These are phyloP conservation scores for Quiscalus mexicanus DNA, from an alignment of 2,113 vertebrate genomes.

Conservation along the genomic window DNA sequence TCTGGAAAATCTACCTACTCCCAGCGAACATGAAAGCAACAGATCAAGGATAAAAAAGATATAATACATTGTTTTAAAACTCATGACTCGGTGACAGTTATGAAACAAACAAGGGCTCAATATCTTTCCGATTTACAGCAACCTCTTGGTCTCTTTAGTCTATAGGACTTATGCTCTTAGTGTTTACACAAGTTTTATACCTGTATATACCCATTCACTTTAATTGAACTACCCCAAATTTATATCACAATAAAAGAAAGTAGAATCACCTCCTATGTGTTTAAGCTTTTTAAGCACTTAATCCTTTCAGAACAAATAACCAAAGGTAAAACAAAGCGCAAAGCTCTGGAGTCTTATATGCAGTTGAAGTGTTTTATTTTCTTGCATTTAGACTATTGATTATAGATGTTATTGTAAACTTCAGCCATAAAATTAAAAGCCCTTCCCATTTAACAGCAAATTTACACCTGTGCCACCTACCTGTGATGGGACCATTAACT, in stretches of 20 bases:
- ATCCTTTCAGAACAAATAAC: slow-evolving; percentile 52
- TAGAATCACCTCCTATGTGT: neutral
- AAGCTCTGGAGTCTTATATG: slow-evolving; percentile 31
- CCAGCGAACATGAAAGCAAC: slow-evolving; percentile 56
- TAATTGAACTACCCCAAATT: slow-evolving; percentile 50
- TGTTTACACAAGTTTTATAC: slow-evolving; percentile 21
- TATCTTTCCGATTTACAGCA: neutral
- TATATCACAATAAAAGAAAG: slow-evolving; percentile 51
- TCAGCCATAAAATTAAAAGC: slow-evolving; percentile 48
- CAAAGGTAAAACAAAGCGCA: slow-evolving; percentile 46
- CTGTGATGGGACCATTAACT: neutral
- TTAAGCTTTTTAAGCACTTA: slow-evolving; percentile 44
- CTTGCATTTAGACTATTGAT: slow-evolving; percentile 68
- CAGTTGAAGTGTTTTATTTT: slow-evolving; percentile 70
- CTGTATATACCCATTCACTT: neutral
- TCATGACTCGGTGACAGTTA: neutral
- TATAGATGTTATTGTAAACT: slow-evolving; percentile 56
- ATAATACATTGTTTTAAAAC: slow-evolving; percentile 60
- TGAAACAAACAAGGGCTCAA: slow-evolving; percentile 54
- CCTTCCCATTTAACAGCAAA: slow-evolving; percentile 46
- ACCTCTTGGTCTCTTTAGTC: neutral
- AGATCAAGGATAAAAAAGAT: slow-evolving; percentile 33
- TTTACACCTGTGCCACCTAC: neutral
- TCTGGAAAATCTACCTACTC: slow-evolving; percentile 67
- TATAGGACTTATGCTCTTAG: neutral